These are phyloP conservation scores for Drosophila melanica DNA, from an alignment of 1,140 invertebrate species.

Conservation along the genomic window DNA sequence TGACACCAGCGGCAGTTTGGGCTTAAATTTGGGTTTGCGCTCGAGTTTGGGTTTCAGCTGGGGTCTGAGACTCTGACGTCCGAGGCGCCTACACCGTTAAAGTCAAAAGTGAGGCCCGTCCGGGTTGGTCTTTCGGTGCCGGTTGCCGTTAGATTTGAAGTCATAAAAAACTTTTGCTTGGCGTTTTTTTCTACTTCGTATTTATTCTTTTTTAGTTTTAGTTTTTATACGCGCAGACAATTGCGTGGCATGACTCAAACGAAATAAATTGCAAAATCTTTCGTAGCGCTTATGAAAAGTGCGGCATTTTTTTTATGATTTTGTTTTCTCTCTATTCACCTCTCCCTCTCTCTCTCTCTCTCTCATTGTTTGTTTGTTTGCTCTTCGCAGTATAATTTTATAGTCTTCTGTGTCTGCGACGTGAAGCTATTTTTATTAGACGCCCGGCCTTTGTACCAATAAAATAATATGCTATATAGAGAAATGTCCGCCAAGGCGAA, in stretches of 20 bases:
- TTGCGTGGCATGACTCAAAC: constrained; percentile 73
- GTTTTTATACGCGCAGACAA: constrained; percentile 54
- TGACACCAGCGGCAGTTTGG: constrained; percentile 58
- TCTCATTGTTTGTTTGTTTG: constrained; percentile 46
- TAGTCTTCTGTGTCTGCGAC: constrained; percentile 59
- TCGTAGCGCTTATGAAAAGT: constrained; percentile 63
- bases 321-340: constrained; percentile 7
- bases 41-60: constrained; percentile 2
- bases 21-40: background rate
- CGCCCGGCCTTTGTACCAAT: constrained; percentile 14
- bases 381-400: constrained; percentile 51
- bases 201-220: constrained; percentile 38
- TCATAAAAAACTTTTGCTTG: constrained; percentile 59
- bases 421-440: constrained; percentile 71
- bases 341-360: background rate
- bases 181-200: constrained; percentile 8
- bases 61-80: constrained; percentile 8
- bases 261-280: constrained; percentile 82
- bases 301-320: constrained; percentile 71
- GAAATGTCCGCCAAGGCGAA: constrained; percentile 25
- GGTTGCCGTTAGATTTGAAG: constrained; percentile 65
- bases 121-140: constrained; percentile 22
- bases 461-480: constrained; percentile 47
- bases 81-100: constrained; percentile 34
- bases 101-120: constrained; percentile 62